Evolutionary conservation across 2,113 vertebrate genomes (phyloP), one percentile per base, ranked within the genome.

Genomic region (Clupea harengus): DNA sequence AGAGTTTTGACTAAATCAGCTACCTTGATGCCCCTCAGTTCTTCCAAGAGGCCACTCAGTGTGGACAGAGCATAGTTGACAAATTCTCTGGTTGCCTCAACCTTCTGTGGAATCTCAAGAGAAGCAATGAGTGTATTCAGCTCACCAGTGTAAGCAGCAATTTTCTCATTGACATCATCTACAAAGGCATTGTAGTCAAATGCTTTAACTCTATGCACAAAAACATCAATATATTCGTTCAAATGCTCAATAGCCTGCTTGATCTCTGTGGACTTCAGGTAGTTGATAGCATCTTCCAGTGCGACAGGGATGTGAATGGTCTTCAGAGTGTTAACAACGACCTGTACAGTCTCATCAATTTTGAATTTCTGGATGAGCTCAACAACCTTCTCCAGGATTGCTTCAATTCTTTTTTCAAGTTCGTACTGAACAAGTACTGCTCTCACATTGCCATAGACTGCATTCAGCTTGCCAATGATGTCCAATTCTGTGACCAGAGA

Each of bases 101-200:
- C 91, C 94, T 97, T 97, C 86, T 97, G 91, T 46, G 95, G 94
- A 60, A 98, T 92, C 88, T 97, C 95, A 82, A 97, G 90, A 80
- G 92, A 91, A 90, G 81, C 93, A 81, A 97, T 95, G 82, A 95
- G 82, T 2, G 89, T 54, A 85, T 97, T 97, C 84, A 97, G 80
- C 72, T 85, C 90, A 6, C 49, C 49, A 15, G 93, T 96, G 52
- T 89, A 50, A 54, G 92, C 85, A 60, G 0, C 89, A 57, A 97
- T 95, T 87, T 91, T 92, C 0, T 88, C 85, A 89, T 99, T 98
- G 87, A 81, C 88, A 52, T 93, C 80, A 84, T 95, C 92, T 83
- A 99, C 94, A 94, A 96, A 96, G 1, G 89, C 86, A 83, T 96
- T 95, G 89, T 99, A 99, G 84, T 97, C 91, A 88, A 98, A 94